Evolutionary conservation across 2,113 vertebrate species (phyloP), one percentile per base, ranked within the genome.

Genomic region (Otus sunia): DNA sequence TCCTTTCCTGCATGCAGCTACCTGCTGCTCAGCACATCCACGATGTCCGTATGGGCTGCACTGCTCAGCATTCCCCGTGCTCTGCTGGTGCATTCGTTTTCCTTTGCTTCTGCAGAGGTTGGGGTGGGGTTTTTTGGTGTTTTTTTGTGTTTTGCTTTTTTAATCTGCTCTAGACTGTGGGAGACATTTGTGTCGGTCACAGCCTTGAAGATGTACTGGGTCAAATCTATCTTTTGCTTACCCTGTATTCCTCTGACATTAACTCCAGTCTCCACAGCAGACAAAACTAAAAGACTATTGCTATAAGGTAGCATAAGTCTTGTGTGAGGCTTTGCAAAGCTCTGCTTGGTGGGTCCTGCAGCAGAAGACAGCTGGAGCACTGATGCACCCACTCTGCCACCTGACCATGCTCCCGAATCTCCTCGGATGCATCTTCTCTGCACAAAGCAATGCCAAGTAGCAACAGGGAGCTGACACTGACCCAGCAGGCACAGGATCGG

Each of bases 401-500:
- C 16, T 66, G 36, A 27, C 2, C 9, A 1, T 6, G 4, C 4
- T 49, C 11, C 12, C 30, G 32, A 36, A 56, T 19, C 10, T 66
- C 32, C 9, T 2, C 5, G 16, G 16, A n/a, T 4, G 12, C 10
- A 23, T 4, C 8, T 62, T 22, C 30, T 8, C 9, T 16, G 25
- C 47, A 41, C 19, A 53, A 21, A 20, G 34, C 37, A 60, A 45
- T 5, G 8, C 26, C n/a, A 5, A 11, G 13, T 23, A 22, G 17
- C 0, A 3, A 11, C 12, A 49, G 36, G 30, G 27, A 49, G 15
- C 5, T n/a, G 5, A 23, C 21, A 25, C 5, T 0, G 1, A 6
- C 21, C 4, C 41, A 56, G 34, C 8, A 73, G 43, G 10, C 1
- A 6, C 9, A 17, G 32, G 36, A 58, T 3, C 3, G 5, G 19